Evolutionary conservation across 2,888 invertebrate genomes (phyloP).

Genomic region (Tachystola acroxantha): DNA sequence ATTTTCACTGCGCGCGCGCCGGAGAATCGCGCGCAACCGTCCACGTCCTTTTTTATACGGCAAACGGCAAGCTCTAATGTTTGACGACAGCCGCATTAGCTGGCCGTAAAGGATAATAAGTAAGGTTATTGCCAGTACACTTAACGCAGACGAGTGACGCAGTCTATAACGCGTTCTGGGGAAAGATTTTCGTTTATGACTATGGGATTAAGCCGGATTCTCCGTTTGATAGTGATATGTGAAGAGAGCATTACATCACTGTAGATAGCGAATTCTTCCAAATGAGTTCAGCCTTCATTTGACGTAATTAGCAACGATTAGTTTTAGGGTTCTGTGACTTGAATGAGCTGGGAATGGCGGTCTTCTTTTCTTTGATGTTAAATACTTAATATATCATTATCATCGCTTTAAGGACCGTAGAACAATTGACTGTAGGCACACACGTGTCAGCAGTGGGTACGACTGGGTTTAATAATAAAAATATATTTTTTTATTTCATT

Average conservation of each 20-base stretch:
- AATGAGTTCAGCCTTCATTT: slow-evolving; percentile 10
- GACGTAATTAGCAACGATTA: slow-evolving; percentile 11
- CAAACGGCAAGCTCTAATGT: slow-evolving; percentile 62
- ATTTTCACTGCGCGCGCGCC: slow-evolving; percentile 61
- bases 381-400: background rate
- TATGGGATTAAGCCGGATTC: slow-evolving; percentile 67
- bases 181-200: slow-evolving; percentile 71
- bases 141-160: slow-evolving; percentile 49
- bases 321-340: slow-evolving; percentile 2
- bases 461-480: no score
- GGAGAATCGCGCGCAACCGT: slow-evolving; percentile 37
- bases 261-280: slow-evolving; percentile 32
- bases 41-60: slow-evolving; percentile 68
- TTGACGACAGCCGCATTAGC: slow-evolving; percentile 65
- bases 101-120: slow-evolving; percentile 73
- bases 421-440: no score
- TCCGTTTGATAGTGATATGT: slow-evolving; percentile 52
- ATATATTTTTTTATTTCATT: no score
- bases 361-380: background rate
- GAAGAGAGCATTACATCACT: slow-evolving; percentile 55
- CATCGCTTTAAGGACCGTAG: no score
- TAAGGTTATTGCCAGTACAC: slow-evolving; percentile 67
- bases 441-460: no score
- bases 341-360: no score
- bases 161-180: slow-evolving; percentile 48